Conservation (phyloP, 2,888 invertebrate species). For the Pseudococcus jackbeardsleyi region DNA sequence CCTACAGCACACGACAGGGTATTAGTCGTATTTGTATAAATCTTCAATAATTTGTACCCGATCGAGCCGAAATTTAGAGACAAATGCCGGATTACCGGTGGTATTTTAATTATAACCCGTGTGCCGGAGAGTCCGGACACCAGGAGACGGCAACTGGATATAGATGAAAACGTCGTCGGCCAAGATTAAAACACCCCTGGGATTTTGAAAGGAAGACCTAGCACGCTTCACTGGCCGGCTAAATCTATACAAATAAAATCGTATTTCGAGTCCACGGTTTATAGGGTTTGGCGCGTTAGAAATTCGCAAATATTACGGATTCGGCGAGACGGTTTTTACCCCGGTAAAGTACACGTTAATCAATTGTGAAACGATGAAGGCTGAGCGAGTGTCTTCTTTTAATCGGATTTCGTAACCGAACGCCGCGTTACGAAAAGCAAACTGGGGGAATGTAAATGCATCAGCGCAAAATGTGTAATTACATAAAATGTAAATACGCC, state of each 20-base stretch:
- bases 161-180: neutral
- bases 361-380: neutral
- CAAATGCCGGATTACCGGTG: constrained; percentile 14
- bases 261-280: neutral
- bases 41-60: constrained; percentile 18
- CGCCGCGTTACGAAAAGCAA: neutral
- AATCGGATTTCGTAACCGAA: constrained; percentile 18
- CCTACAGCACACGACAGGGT: no score
- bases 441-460: neutral
- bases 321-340: neutral
- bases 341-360: neutral
- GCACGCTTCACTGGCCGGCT: neutral
- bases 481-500: constrained; percentile 1
- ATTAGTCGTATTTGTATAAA: constrained; percentile 12
- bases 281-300: neutral
- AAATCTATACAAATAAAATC: neutral
- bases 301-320: constrained; percentile 6
- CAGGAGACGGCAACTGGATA: neutral
- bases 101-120: constrained; percentile 14
- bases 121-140: neutral
- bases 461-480: neutral
- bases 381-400: neutral
- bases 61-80: constrained; percentile 23
- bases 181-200: constrained; percentile 1
- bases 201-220: neutral